phyloP scores from a whole-genome alignment of 2,888 invertebrate genomes.

The Drosophila niveifrons region DNA sequence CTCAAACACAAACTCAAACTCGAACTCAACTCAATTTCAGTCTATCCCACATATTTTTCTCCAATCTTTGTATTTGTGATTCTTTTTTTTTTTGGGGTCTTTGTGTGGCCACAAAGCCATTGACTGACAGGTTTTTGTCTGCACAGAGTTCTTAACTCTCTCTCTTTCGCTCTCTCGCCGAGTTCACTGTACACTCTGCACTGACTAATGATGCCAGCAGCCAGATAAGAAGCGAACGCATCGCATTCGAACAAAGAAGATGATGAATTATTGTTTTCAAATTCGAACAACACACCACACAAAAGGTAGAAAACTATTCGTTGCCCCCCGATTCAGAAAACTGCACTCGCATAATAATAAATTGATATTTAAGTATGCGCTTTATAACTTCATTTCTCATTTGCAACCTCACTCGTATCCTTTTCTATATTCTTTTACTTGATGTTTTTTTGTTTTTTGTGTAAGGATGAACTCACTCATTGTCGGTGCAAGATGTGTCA shows the following conservation, averaged over 20 bases:
- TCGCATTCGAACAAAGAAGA: conserved; percentile 39
- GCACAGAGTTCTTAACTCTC: conserved; percentile 36
- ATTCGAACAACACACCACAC: conserved; percentile 28
- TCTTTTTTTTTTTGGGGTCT: conserved; percentile 3
- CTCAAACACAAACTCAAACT: conserved; percentile 4
- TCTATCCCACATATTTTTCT: conserved; percentile 4
- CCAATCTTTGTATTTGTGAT: background rate
- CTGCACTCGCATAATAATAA: conserved; percentile 44
- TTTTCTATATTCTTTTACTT: background rate
- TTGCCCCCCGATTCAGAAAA: background rate
- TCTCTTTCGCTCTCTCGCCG: conserved; percentile 13
- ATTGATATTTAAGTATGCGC: conserved; percentile 68
- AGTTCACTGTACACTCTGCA: conserved; percentile 11
- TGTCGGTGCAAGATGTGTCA: conserved; percentile 34
- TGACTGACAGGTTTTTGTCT: conserved; percentile 68
- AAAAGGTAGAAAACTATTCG: conserved; percentile 19
- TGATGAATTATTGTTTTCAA: conserved; percentile 69
- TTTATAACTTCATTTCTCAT: conserved; percentile 50
- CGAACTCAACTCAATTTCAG: conserved; percentile 8
- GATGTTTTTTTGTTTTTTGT: no score
- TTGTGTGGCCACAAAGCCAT: conserved; percentile 48
- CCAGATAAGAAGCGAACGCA: conserved; percentile 20
- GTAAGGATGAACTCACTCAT: conserved; percentile 17
- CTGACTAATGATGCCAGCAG: conserved; percentile 47
- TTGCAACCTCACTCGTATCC: conserved; percentile 9